phyloP scores from a whole-genome alignment of 2,797 vertebrate genomes.

The Falco columbarius region DNA sequence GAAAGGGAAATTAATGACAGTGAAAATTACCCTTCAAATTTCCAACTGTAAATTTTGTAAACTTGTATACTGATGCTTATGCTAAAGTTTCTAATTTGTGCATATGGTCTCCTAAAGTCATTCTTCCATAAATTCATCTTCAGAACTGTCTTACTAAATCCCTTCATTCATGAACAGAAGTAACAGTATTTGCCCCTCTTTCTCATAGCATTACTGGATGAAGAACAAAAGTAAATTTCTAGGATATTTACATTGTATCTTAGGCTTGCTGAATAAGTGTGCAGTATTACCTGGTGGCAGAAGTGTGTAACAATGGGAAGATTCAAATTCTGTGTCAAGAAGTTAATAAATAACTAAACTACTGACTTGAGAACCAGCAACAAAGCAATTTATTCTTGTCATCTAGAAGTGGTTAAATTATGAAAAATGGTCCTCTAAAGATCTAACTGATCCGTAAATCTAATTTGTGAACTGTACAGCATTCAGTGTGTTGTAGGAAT shows the following conservation, averaged over 20 bases:
- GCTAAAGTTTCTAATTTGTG: neutral
- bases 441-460: conserved; percentile 16
- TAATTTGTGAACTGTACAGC: conserved; percentile 14
- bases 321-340: conserved; percentile 50
- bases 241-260: neutral
- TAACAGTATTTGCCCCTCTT: neutral
- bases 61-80: neutral
- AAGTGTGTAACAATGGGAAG: neutral
- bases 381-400: conserved; percentile 70
- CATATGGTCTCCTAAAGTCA: neutral
- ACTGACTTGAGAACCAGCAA: conserved; percentile 37
- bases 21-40: neutral
- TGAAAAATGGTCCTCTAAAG: conserved; percentile 59
- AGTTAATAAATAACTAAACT: conserved; percentile 69
- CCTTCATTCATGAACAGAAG: neutral
- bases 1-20: neutral
- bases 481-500: neutral
- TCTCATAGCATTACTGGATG: neutral
- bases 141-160: neutral
- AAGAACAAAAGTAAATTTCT: neutral
- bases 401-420: conserved; percentile 53
- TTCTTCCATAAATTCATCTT: neutral
- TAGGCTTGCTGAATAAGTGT: neutral
- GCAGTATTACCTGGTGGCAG: neutral
- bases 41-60: neutral